Percentiles rank a stretch among this genome's conserved stretches.
Evolutionary conservation across 23 tunicate species (phyloP).

Genomic region (Styela clava): DNA sequence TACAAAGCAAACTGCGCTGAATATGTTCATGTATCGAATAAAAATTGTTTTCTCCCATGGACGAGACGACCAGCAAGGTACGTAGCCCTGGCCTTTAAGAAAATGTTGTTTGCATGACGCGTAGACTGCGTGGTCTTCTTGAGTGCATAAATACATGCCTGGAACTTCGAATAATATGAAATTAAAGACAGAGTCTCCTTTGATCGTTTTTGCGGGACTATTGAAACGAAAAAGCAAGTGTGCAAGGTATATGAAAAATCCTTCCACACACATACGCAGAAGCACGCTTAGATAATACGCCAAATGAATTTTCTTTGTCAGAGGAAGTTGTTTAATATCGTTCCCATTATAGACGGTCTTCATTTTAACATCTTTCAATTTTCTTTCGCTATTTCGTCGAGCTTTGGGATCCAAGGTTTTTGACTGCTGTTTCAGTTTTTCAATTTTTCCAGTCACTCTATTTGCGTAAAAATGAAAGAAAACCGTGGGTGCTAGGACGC

Average conservation of each 20-base stretch:
- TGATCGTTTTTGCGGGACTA: neutral
- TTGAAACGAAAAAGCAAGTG: constrained; percentile 1
- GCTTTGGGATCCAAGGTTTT: neutral
- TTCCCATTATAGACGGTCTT: neutral
- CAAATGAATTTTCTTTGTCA: constrained; percentile 25
- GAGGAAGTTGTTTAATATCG: neutral
- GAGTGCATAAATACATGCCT: constrained; percentile 21
- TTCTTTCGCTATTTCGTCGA: constrained; percentile 10
- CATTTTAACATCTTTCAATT: neutral
- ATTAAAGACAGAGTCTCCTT: neutral
- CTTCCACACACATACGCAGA: constrained; percentile 23
- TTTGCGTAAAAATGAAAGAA: constrained; percentile 34
- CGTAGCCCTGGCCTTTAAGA: constrained; percentile 19
- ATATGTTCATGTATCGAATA: constrained; percentile 47
- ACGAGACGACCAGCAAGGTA: constrained; percentile 64
- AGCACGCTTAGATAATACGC: constrained; percentile 27
- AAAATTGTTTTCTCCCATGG: constrained; percentile 65
- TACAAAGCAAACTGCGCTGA: constrained; percentile 30
- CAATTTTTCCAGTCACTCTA: neutral
- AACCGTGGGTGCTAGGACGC: constrained; percentile 35
- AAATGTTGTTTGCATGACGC: constrained; percentile 36
- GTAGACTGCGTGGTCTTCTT: neutral
- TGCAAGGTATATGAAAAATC: constrained; percentile 33
- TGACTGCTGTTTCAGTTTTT: neutral
- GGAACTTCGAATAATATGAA: constrained; percentile 25